Base-by-base conservation (phyloP, 2,888 invertebrate genomes). In the Xylota segnis region DNA sequence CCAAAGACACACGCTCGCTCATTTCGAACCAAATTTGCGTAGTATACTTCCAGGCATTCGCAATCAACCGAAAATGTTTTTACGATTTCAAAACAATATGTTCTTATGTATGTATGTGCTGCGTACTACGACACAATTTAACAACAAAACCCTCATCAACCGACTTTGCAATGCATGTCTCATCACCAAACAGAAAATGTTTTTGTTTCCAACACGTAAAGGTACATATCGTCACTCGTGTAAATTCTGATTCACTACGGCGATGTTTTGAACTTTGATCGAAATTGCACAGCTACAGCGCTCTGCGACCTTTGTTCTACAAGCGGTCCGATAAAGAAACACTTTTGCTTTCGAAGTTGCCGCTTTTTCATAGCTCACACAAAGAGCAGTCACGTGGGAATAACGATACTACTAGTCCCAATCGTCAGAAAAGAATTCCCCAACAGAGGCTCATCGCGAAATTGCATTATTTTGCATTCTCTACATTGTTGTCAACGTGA, bases 211-310 rank as follows among this genome's bases (percentile, higher is more conserved):
- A 32, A 43, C 63, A 76, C 63, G 56, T 68, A 40, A 78, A 27
- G 14, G 37, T 40, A 12, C 27, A 54, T n/a, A n/a, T 61, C 72
- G 61, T 68, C 78, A 66, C 40, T 45, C 56, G 16, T 83, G 54
- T 54, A 54, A 43, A 37, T 56, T 72, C 47, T 83, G 79, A 83
- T 32, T 79, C 83, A 83, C 27, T 12, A 34, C 37, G 14, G n/a
- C 56, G 10, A 37, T 45, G 71, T 54, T 50, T 65, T 71, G 84
- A 81, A 71, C 84, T 84, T 84, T 76, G 81, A 14, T 75, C 84
- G 54, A 29, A 54, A 27, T 59, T 75, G 6, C 82, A 76, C 29
- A 16, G 12, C 27, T 45, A 27, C 23, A 52, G 16, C 34, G 50
- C 27, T 59, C n/a, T 54, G 18, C 23, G 66, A 81, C 71, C 81